These are phyloP conservation scores for Balaeniceps rex DNA, from an alignment of 2,113 vertebrate species.

Conservation along the genomic window DNA sequence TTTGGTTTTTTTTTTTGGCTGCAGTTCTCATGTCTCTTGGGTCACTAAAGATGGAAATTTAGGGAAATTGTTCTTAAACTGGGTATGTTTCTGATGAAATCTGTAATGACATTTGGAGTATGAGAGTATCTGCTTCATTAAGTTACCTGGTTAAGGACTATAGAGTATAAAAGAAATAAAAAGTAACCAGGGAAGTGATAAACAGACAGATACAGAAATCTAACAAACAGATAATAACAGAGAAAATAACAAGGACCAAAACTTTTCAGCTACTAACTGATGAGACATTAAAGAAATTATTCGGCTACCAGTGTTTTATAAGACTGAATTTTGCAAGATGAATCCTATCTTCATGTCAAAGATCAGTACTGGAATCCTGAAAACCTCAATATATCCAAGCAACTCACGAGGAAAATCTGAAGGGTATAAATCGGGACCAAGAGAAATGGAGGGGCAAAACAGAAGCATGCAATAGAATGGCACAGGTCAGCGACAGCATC, in stretches of 20 bases:
- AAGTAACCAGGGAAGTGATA: not conserved
- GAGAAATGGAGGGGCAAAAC: not conserved
- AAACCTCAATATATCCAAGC: not conserved
- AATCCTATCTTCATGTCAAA: not conserved
- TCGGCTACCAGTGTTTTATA: not conserved
- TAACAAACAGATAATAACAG: not conserved
- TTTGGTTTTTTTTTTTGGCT: not conserved
- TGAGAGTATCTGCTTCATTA: not conserved
- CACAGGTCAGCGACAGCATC: not conserved
- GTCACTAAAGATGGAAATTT: not conserved
- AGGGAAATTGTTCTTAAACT: not conserved
- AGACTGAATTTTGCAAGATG: not conserved
- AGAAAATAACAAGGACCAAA: not conserved
- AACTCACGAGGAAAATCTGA: not conserved
- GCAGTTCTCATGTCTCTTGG: not conserved
- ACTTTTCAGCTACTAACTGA: not conserved
- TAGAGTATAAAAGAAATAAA: not conserved
- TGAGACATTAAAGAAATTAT: not conserved
- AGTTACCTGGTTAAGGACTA: not conserved
- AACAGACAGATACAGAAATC: not conserved
- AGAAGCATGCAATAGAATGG: not conserved
- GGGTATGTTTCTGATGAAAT: not conserved
- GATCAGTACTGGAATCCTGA: not conserved
- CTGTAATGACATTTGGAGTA: not conserved
- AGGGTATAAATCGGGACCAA: not conserved